Conservation (phyloP, 2,113 vertebrate genomes). For the Thamnophis sirtalis region DNA sequence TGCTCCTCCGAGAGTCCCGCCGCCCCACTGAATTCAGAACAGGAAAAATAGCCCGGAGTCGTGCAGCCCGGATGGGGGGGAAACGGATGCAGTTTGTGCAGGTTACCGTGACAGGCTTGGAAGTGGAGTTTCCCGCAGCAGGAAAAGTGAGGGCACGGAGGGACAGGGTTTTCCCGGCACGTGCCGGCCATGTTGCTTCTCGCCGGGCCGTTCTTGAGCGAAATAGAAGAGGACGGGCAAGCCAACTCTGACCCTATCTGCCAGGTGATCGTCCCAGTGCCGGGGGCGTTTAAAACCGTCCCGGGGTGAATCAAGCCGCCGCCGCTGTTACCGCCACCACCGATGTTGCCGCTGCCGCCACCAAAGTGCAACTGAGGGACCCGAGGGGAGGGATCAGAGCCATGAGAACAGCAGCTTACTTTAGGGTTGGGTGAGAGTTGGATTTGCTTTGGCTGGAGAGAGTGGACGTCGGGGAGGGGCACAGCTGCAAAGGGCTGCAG, state of each 20-base stretch:
- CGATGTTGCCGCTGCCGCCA: conserved; percentile 45
- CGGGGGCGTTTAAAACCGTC: conserved; percentile 71
- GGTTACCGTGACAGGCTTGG: conserved; percentile 67
- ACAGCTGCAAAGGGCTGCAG: conserved; percentile 73
- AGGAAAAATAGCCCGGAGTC: conserved; percentile 80
- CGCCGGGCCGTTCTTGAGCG: conserved; percentile 68
- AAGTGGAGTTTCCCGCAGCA: conserved; percentile 82
- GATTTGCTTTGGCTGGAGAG: conserved; percentile 73
- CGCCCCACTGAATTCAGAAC: conserved; percentile 76
- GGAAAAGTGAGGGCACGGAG: conserved; percentile 75
- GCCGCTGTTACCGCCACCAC: background rate
- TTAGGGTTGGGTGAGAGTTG: conserved; percentile 78
- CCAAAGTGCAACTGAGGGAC: conserved; percentile 69
- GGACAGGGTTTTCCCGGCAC: conserved; percentile 69
- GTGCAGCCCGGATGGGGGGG: conserved; percentile 70
- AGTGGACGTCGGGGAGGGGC: conserved; percentile 76
- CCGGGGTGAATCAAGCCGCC: conserved; percentile 72
- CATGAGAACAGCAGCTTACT: conserved; percentile 92
- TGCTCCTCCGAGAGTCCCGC: conserved; percentile 74
- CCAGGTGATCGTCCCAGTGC: conserved; percentile 74
- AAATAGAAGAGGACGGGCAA: conserved; percentile 57
- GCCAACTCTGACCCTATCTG: conserved; percentile 77
- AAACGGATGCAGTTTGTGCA: conserved; percentile 72
- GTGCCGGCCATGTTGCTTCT: conserved; percentile 68
- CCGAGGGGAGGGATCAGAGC: conserved; percentile 70